Conservation (phyloP, 2,797 vertebrate species). For the Benthosema pterotum region DNA sequence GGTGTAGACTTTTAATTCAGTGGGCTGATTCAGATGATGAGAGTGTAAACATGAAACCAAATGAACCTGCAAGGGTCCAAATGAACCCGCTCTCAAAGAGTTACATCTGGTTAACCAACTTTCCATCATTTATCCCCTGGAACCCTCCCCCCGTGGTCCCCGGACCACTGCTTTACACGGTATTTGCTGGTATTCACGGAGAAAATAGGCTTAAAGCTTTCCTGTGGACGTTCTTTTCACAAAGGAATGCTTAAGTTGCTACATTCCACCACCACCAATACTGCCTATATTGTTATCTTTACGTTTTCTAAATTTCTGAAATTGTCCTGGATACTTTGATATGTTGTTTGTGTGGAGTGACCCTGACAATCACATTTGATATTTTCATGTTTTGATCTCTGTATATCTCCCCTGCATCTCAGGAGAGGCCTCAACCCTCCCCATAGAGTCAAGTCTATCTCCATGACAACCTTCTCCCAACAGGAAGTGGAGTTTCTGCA, state of each 20-base stretch:
- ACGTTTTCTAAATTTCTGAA: background rate
- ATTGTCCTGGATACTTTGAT: background rate
- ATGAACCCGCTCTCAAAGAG: too few relatives aligned
- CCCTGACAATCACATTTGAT: background rate
- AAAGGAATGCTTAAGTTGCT: background rate
- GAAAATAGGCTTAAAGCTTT: constrained; percentile 29
- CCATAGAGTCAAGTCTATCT: constrained; percentile 94
- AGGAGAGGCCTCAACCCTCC: constrained; percentile 94
- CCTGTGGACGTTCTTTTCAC: constrained; percentile 19
- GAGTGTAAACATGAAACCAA: too few relatives aligned
- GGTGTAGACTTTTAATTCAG: too few relatives aligned
- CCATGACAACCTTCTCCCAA: constrained; percentile 95
- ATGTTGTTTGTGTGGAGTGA: too few relatives aligned
- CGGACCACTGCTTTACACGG: too few relatives aligned
- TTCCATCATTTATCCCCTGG: too few relatives aligned
- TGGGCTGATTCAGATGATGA: too few relatives aligned
- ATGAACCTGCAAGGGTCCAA: too few relatives aligned
- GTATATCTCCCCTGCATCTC: constrained; percentile 42
- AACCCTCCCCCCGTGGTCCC: too few relatives aligned
- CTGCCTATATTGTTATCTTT: background rate
- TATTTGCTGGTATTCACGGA: constrained; percentile 38
- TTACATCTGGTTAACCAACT: too few relatives aligned
- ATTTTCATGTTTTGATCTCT: constrained; percentile 24
- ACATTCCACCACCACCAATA: constrained; percentile 11
- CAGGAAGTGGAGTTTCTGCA: constrained; percentile 92